phyloP scores from a whole-genome alignment of 2,797 vertebrate genomes.

The Peromyscus eremicus region DNA sequence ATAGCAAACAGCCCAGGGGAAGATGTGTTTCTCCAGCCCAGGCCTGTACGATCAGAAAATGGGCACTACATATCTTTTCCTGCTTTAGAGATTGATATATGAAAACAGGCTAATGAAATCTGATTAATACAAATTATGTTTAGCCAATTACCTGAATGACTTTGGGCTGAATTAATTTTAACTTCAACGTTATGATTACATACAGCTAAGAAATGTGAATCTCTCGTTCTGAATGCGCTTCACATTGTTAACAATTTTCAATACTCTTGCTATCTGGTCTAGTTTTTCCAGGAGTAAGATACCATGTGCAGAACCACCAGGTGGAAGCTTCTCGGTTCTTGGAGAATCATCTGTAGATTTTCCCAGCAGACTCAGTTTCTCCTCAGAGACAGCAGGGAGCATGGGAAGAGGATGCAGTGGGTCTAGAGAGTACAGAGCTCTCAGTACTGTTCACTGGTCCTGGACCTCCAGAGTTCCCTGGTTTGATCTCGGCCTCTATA shows the following conservation, averaged over 20 bases:
- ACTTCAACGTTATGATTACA: constrained; percentile 36
- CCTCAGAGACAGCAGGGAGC: not conserved
- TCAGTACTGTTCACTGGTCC: not conserved
- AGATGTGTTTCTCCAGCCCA: not conserved
- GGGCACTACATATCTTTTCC: not conserved
- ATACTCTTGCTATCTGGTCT: not conserved
- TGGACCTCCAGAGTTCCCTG: not conserved
- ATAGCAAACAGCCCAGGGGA: not conserved
- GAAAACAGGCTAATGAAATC: constrained; percentile 65
- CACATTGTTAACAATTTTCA: not conserved
- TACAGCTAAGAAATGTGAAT: constrained; percentile 13
- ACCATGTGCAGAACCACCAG: no score
- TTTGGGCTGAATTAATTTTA: constrained; percentile 68
- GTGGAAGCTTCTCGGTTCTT: not conserved
- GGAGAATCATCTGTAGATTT: not conserved
- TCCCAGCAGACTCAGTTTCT: not conserved
- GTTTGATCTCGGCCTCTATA: not conserved
- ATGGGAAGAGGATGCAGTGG: not conserved
- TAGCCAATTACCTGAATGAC: constrained; percentile 69
- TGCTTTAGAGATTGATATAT: not conserved
- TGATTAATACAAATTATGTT: constrained; percentile 71
- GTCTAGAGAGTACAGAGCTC: fast-evolving
- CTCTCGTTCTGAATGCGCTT: not conserved
- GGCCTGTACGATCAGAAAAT: constrained; percentile 23
- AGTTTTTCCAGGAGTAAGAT: not conserved